Percentiles rank a stretch among this genome's conserved stretches.
These are phyloP conservation scores for Zeugodacus cucurbitae DNA, from an alignment of 1,140 invertebrate genomes.

Conservation along the genomic window DNA sequence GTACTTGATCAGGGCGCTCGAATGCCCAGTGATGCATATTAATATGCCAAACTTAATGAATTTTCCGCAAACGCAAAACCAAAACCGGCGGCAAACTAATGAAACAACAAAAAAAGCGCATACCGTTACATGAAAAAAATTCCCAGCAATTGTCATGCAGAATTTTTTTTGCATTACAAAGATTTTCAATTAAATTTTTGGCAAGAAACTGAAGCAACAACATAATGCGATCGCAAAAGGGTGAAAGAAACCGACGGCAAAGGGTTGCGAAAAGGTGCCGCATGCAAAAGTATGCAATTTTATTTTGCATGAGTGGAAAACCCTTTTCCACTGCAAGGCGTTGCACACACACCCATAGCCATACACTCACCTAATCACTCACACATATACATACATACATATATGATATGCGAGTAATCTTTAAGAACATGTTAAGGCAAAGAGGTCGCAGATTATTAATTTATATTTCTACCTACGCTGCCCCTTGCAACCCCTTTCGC, in stretches of 20 bases:
- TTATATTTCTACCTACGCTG: neutral
- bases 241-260: neutral
- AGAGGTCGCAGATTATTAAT: neutral
- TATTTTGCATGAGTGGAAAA: constrained; percentile 22
- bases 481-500: neutral
- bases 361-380: neutral
- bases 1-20: neutral
- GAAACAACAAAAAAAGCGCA: neutral
- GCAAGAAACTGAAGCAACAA: neutral
- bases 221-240: neutral
- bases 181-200: constrained; percentile 32
- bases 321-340: neutral
- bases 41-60: constrained; percentile 18
- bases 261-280: neutral
- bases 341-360: neutral
- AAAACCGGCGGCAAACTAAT: constrained; percentile 24
- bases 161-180: constrained; percentile 38
- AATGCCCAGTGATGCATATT: constrained; percentile 2
- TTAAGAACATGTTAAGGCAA: neutral
- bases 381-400: neutral
- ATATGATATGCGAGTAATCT: neutral
- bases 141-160: constrained; percentile 27
- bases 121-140: constrained; percentile 19
- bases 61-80: constrained; percentile 27
- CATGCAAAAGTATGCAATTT: constrained; percentile 28